These are phyloP conservation scores for Slavum lentiscoides DNA, from an alignment of 2,888 invertebrate genomes.

Conservation along the genomic window DNA sequence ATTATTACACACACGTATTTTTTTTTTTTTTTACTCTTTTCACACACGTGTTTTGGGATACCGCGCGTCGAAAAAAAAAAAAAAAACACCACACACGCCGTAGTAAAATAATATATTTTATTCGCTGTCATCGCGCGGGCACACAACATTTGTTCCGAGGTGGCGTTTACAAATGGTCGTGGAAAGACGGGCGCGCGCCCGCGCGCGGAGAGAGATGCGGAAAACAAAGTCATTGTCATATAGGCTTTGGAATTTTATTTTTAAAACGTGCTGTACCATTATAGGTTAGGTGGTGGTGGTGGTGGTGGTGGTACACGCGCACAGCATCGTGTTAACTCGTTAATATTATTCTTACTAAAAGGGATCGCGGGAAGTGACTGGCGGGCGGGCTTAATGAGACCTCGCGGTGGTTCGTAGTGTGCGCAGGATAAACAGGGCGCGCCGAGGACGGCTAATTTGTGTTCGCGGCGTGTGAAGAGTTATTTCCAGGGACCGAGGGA, in stretches of 20 bases:
- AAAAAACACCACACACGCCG: not conserved
- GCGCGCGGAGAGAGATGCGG: too few species aligned
- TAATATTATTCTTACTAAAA: constrained; percentile 51
- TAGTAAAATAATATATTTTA: constrained; percentile 47
- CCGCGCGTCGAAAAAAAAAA: not conserved
- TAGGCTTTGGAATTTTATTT: constrained; percentile 45
- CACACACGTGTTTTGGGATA: too few species aligned
- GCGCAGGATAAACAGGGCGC: constrained; percentile 42
- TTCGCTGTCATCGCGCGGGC: constrained; percentile 46
- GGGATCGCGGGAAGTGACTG: constrained; percentile 24
- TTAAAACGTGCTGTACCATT: constrained; percentile 1
- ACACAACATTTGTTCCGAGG: constrained; percentile 42
- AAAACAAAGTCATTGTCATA: constrained; percentile 42
- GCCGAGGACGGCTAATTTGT: constrained; percentile 50
- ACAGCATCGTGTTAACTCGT: constrained; percentile 32
- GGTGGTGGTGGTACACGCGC: not conserved
- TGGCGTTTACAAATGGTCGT: constrained; percentile 42
- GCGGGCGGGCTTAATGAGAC: constrained; percentile 30
- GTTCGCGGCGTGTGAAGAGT: constrained; percentile 48
- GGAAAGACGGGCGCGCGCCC: too few species aligned
- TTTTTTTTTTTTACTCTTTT: not conserved
- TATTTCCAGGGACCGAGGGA: constrained; percentile 41
- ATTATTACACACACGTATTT: not conserved
- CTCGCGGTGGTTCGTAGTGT: not conserved
- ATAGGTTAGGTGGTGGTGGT: too few species aligned